These are phyloP conservation scores for Hylaeus volcanicus DNA, from an alignment of 1,140 invertebrate species.

Conservation along the genomic window DNA sequence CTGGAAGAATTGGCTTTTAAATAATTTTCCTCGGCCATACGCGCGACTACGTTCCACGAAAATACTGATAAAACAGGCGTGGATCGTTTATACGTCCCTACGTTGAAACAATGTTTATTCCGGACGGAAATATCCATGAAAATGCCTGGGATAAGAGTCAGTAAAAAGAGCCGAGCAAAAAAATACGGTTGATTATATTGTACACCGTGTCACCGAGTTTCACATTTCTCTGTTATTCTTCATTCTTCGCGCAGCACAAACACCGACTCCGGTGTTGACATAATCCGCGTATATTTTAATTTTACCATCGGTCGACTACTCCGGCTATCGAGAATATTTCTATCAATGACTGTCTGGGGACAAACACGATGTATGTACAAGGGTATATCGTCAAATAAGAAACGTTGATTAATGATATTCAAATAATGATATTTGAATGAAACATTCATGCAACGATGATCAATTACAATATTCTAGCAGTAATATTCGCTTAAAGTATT, in stretches of 20 bases:
- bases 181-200: conserved; percentile 17
- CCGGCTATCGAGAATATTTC: not conserved
- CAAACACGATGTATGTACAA: too few species aligned
- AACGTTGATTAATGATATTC: too few species aligned
- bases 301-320: not conserved
- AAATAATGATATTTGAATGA: too few species aligned
- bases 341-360: too few species aligned
- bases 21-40: not conserved
- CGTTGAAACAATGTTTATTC: conserved; percentile 25
- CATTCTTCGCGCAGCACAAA: not conserved
- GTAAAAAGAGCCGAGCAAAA: conserved; percentile 18
- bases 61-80: conserved; percentile 11
- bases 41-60: not conserved
- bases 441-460: too few species aligned
- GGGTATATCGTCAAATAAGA: too few species aligned
- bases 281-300: not conserved
- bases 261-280: not conserved
- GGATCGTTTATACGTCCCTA: conserved; percentile 17
- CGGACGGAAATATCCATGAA: conserved; percentile 20
- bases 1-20: too few species aligned
- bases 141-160: not conserved
- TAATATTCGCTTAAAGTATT: too few species aligned
- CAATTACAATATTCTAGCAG: too few species aligned
- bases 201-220: not conserved
- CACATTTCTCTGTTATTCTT: conserved; percentile 15